A percentile compares a stretch with the other conserved stretches of the same genome.
Conservation (phyloP, 2,888 invertebrate genomes). For the Pheosia gnoma region DNA sequence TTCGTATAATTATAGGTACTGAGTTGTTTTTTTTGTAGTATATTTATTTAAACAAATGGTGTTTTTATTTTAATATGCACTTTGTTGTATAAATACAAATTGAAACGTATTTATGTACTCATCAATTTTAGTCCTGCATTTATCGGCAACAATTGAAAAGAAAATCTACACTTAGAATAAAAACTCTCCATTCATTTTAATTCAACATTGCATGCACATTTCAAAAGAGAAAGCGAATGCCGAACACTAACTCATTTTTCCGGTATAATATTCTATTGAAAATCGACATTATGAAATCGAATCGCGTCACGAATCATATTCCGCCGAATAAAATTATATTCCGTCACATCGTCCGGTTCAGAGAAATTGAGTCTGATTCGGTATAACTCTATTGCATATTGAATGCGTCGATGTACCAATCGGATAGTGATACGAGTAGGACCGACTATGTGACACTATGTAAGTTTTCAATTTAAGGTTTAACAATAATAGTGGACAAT, state of each 20-base stretch:
- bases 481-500: too few relatives aligned
- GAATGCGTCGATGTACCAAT: conserved; percentile 8
- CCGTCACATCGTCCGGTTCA: neutral
- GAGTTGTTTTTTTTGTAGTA: too few relatives aligned
- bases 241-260: neutral
- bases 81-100: too few relatives aligned
- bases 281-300: conserved; percentile 1
- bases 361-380: conserved; percentile 3
- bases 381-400: conserved; percentile 12
- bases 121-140: too few relatives aligned
- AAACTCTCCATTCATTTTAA: neutral
- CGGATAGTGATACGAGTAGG: neutral
- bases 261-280: neutral
- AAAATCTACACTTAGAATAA: too few relatives aligned
- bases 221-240: neutral
- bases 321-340: neutral
- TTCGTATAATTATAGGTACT: neutral
- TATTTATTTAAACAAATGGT: too few relatives aligned
- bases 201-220: neutral
- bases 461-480: neutral
- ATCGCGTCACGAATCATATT: neutral
- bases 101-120: too few relatives aligned
- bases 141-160: too few relatives aligned
- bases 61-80: too few relatives aligned
- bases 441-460: neutral